Evolutionary conservation across 2,888 invertebrate genomes (phyloP).

Genomic region (Iselma pallidipennis): DNA sequence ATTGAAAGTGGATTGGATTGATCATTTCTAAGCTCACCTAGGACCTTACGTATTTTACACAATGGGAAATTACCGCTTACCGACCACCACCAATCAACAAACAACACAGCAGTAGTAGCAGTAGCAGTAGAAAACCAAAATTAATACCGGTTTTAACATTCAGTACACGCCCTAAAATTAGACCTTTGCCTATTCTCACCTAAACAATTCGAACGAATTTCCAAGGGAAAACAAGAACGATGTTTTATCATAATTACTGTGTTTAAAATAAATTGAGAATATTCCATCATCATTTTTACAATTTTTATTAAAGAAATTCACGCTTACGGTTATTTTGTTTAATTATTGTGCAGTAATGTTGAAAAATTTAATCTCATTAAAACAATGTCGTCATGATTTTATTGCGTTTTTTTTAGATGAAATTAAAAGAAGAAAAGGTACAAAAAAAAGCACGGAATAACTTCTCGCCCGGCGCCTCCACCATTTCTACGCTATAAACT

Average conservation of each 20-base stretch:
- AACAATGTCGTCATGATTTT: neutral
- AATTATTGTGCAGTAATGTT: neutral
- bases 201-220: too few species aligned
- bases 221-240: too few species aligned
- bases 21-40: slow-evolving; percentile 47
- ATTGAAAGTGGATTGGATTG: slow-evolving; percentile 55
- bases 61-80: slow-evolving; percentile 28
- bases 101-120: too few species aligned
- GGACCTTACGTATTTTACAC: slow-evolving; percentile 38
- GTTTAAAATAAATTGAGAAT: neutral
- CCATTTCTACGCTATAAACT: neutral
- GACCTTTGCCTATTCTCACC: neutral
- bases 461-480: neutral
- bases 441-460: too few species aligned
- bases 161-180: neutral
- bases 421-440: too few species aligned
- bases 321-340: neutral
- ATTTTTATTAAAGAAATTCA: neutral
- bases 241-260: neutral
- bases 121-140: neutral
- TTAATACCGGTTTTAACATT: neutral
- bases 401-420: neutral
- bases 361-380: neutral
- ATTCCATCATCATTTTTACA: neutral
- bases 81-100: slow-evolving; percentile 5